Conservation (phyloP, 2,113 vertebrate genomes). For the Pseudorhombus dupliciocellatus region DNA sequence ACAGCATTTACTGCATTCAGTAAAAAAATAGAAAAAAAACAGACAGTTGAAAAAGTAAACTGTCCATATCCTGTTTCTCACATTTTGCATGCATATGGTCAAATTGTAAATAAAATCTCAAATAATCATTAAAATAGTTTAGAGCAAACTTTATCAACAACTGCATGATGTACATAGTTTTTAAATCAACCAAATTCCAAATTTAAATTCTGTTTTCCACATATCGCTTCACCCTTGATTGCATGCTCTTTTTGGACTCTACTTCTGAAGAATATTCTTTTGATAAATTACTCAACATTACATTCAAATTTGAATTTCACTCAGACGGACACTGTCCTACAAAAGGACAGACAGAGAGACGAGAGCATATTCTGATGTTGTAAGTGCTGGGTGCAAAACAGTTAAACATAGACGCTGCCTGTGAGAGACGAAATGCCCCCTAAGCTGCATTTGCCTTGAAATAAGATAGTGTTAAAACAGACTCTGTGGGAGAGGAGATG, state of each 20-base stretch:
- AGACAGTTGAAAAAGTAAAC: not conserved
- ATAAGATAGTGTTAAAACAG: constrained; percentile 36
- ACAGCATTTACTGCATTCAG: not conserved
- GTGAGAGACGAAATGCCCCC: constrained; percentile 27
- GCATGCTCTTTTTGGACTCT: not conserved
- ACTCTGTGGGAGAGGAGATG: constrained; percentile 26
- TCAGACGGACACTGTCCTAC: not conserved
- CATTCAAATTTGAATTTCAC: not conserved
- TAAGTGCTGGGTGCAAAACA: constrained; percentile 39
- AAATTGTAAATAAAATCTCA: not conserved
- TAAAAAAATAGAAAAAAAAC: not conserved
- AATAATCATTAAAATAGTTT: not conserved
- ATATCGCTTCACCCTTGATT: not conserved
- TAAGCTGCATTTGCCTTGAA: constrained; percentile 44
- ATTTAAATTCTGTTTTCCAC: not conserved
- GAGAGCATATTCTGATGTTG: not conserved
- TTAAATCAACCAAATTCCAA: not conserved
- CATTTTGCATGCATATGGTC: not conserved
- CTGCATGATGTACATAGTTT: too few relatives aligned
- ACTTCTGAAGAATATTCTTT: not conserved
- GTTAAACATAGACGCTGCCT: constrained; percentile 29
- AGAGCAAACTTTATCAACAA: not conserved
- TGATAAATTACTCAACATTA: not conserved
- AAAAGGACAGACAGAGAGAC: not conserved
- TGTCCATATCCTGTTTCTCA: not conserved